Percentiles rank a stretch among this genome's conserved stretches.
These are phyloP conservation scores for Adoxophyes honmai DNA, from an alignment of 1,140 invertebrate genomes.

Conservation along the genomic window DNA sequence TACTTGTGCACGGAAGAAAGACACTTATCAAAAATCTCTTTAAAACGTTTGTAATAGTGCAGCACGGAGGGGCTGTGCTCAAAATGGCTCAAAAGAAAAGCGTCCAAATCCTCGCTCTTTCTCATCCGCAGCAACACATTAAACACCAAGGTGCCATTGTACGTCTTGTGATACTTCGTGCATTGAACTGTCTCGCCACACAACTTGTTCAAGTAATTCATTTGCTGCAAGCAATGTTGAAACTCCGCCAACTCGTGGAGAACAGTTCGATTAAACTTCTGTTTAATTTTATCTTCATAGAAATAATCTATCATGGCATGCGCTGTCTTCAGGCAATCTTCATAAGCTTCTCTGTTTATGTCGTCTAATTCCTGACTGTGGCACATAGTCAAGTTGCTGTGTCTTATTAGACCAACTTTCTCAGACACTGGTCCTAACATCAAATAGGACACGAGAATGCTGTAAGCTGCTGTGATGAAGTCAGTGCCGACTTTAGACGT, in stretches of 20 bases:
- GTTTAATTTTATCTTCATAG: constrained; percentile 1
- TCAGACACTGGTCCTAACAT: constrained; percentile 27
- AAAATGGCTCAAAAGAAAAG: constrained; percentile 19
- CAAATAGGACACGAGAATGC: constrained; percentile 31
- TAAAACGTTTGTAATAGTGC: not conserved
- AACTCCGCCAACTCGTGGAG: constrained; percentile 34
- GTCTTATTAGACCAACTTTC: constrained; percentile 22
- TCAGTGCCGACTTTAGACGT: constrained; percentile 17
- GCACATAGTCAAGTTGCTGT: constrained; percentile 18
- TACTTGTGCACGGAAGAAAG: not conserved
- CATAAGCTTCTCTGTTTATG: not conserved
- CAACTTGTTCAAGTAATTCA: constrained; percentile 38
- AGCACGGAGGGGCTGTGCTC: constrained; percentile 14
- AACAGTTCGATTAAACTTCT: constrained; percentile 18
- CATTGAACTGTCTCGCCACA: constrained; percentile 24
- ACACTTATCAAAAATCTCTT: not conserved
- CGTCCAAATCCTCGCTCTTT: constrained; percentile 11
- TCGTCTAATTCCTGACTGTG: not conserved
- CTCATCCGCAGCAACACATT: constrained; percentile 23
- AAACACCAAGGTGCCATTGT: constrained; percentile 29
- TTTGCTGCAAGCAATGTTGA: constrained; percentile 36
- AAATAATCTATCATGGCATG: constrained; percentile 16
- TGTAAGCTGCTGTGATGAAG: constrained; percentile 23
- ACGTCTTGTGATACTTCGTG: constrained; percentile 26
- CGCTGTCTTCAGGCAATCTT: constrained; percentile 2